These are phyloP conservation scores for Hippocampus kuda DNA, from an alignment of 2,797 vertebrate genomes.

Conservation along the genomic window DNA sequence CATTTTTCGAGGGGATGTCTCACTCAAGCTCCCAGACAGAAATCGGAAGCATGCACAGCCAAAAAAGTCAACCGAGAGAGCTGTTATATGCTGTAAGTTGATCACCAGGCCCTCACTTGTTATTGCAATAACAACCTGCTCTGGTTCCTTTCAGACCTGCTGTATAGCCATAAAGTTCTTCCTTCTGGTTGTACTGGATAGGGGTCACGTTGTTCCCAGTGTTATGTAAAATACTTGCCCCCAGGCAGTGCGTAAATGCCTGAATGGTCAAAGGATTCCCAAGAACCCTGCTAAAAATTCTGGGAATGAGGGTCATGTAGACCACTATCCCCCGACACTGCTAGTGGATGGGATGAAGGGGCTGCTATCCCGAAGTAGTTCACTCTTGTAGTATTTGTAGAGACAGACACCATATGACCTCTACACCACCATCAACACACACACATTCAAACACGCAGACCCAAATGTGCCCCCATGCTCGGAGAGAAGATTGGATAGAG, in stretches of 20 bases:
- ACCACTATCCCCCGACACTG: constrained; percentile 14
- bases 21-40: constrained; percentile 76
- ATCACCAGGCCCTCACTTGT: constrained; percentile 10
- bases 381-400: constrained; percentile 54
- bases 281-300: constrained; percentile 34
- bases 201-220: constrained; percentile 15
- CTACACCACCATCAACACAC: constrained; percentile 30
- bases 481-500: constrained; percentile 38
- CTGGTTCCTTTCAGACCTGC: constrained; percentile 18
- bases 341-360: constrained; percentile 8
- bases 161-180: constrained; percentile 22
- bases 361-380: constrained; percentile 22
- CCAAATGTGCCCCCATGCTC: constrained; percentile 33
- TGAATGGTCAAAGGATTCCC: constrained; percentile 43
- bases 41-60: constrained; percentile 69
- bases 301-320: constrained; percentile 36
- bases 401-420: constrained; percentile 40
- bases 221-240: constrained; percentile 32
- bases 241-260: constrained; percentile 31
- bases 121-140: constrained; percentile 13
- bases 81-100: constrained; percentile 63
- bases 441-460: constrained; percentile 14
- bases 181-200: constrained; percentile 10
- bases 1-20: constrained; percentile 75
- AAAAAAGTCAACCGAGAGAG: constrained; percentile 64